Conservation (phyloP, 2,888 invertebrate genomes). For the Eilema griseolum region DNA sequence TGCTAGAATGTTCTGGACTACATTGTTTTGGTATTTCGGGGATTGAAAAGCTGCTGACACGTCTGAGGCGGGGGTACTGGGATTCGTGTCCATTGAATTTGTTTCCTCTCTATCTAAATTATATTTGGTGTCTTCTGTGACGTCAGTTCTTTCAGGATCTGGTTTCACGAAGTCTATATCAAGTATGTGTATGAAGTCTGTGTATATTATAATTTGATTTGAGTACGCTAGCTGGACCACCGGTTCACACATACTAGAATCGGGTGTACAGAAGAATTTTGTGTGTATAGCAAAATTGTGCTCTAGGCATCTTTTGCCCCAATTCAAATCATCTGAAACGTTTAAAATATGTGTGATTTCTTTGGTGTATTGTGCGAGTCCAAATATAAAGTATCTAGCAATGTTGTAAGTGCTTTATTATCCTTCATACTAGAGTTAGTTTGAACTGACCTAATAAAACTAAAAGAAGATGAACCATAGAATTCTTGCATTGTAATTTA, state of each 20-base stretch:
- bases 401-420: not conserved
- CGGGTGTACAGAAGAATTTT: slow-evolving; percentile 95
- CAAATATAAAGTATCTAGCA: not conserved
- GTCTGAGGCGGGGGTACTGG: slow-evolving; percentile 75
- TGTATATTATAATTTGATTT: slow-evolving; percentile 93
- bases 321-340: slow-evolving; percentile 84
- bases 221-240: slow-evolving; percentile 90
- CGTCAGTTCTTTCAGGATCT: slow-evolving; percentile 69
- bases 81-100: slow-evolving; percentile 72
- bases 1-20: slow-evolving; percentile 88
- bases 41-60: slow-evolving; percentile 82
- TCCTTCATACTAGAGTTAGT: not conserved
- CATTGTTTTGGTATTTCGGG: slow-evolving; percentile 84
- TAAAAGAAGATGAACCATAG: not conserved
- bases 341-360: not conserved
- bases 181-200: slow-evolving; percentile 94
- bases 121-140: slow-evolving; percentile 70
- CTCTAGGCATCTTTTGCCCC: slow-evolving; percentile 92
- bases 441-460: not conserved
- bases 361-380: not conserved
- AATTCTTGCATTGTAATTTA: not conserved
- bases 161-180: slow-evolving; percentile 87
- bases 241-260: slow-evolving; percentile 92
- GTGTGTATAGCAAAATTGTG: slow-evolving; percentile 97
- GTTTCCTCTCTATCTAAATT: slow-evolving; percentile 73